Base-by-base conservation (phyloP, 2,113 vertebrate genomes). In the Pao palembangensis region DNA sequence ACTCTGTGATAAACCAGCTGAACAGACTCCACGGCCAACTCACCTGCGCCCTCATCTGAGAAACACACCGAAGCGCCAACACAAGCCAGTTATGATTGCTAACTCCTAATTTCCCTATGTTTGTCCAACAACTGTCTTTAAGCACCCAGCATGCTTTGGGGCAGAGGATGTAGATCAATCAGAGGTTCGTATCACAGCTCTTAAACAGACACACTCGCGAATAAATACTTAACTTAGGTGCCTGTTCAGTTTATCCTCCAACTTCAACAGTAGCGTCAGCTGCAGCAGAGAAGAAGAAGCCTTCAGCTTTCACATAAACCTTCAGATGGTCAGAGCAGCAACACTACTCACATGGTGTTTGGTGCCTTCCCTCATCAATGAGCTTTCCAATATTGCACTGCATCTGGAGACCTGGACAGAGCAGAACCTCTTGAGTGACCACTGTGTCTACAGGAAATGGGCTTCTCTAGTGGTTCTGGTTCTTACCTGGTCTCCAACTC, bases 311-410 rank as follows among this genome's bases (percentile, higher is more conserved):
- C 8, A 2, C 34, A 12, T 1, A 10, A 12, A 12, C 25, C 34
- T 38, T 38, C 2, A 4, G 8, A 4, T 10, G 34, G 34, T 38
- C 11, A 4, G 34, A 38, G n/a, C 21, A 44, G 46, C 17, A 0
- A 8, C 21, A n/a, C 53, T 61, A 84, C 94, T 44, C 86, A 98
- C 97, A 0, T 99, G 97, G 75, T 98, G 96, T 79, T 94, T 99
- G 21, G 93, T 89, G 0, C n/a, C n/a, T n/a, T n/a, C 96, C 97
- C 69, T 99, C 97, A 19, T 99, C 97, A 18, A 98, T 95, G 0
- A 95, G 94, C 83, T 99, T n/a, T n/a, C n/a, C 97, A 0, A 99
- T 99, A 86, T 98, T 99, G 79, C 97, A 99, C 82, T 99, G 97
- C 97, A 99, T 99, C 87, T 98, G 92, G 54, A 98, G 64, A 98